Evolutionary conservation across 2,113 vertebrate genomes (phyloP).

Genomic region (Orcinus orca): DNA sequence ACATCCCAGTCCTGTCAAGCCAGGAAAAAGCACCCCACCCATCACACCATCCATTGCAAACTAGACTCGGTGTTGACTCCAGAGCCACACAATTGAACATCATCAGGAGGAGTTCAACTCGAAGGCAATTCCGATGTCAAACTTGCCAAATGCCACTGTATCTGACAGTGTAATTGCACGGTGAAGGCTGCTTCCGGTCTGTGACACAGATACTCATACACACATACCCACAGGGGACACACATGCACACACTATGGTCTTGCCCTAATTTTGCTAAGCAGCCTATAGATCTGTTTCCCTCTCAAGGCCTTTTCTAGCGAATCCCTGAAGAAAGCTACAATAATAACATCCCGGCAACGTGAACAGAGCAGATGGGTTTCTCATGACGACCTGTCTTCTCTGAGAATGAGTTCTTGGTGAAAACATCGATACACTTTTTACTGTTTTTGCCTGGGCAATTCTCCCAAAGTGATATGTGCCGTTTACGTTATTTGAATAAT

Average conservation of each 20-base stretch:
- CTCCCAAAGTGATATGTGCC: neutral
- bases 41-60: constrained; percentile 38
- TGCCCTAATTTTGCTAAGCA: neutral
- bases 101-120: constrained; percentile 28
- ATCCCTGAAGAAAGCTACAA: neutral
- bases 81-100: constrained; percentile 46
- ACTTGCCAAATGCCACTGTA: neutral
- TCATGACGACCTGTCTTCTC: rapidly evolving
- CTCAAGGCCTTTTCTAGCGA: neutral
- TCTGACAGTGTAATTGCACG: neutral
- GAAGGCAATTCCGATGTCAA: neutral
- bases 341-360: rapidly evolving
- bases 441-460: neutral
- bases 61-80: neutral
- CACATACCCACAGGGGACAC: rapidly evolving
- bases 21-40: constrained; percentile 50
- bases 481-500: neutral
- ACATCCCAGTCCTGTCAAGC: constrained; percentile 38
- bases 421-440: neutral
- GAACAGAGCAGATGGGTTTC: neutral
- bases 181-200: neutral
- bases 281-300: neutral
- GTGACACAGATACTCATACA: neutral
- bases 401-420: neutral
- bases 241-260: rapidly evolving